Conservation (phyloP, 2,888 invertebrate species). For the Uropetala carovei region DNA sequence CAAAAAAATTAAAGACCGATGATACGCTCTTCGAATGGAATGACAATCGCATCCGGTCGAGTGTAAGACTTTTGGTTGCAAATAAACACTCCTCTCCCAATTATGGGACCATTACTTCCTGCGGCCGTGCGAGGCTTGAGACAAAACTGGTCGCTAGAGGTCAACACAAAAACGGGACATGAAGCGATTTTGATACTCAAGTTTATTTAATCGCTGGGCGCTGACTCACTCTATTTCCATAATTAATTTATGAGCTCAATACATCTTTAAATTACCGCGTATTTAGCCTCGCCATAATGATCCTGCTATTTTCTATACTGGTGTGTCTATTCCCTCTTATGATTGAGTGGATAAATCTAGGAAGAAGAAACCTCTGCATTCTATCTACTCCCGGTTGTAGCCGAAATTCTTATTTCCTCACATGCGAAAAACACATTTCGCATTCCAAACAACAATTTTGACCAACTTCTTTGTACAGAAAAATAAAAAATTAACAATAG, state of each 20-base stretch:
- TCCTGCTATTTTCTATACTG: too few relatives aligned
- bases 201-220: neutral
- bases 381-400: too few relatives aligned
- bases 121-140: neutral
- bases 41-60: slow-evolving; percentile 9
- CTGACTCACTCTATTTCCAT: neutral
- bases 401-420: too few relatives aligned
- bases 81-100: neutral
- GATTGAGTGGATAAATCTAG: too few relatives aligned
- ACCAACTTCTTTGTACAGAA: too few relatives aligned
- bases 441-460: too few relatives aligned
- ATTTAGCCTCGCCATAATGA: neutral
- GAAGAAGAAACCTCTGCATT: too few relatives aligned
- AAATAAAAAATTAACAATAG: too few relatives aligned
- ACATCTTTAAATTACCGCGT: neutral
- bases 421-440: too few relatives aligned
- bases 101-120: neutral
- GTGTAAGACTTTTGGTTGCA: neutral
- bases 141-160: slow-evolving; percentile 8
- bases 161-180: neutral
- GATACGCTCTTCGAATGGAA: slow-evolving; percentile 15
- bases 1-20: neutral
- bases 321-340: too few relatives aligned
- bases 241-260: neutral
- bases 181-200: neutral